These are phyloP conservation scores for Bombus soroeensis DNA, from an alignment of 1,140 invertebrate species.

Conservation along the genomic window DNA sequence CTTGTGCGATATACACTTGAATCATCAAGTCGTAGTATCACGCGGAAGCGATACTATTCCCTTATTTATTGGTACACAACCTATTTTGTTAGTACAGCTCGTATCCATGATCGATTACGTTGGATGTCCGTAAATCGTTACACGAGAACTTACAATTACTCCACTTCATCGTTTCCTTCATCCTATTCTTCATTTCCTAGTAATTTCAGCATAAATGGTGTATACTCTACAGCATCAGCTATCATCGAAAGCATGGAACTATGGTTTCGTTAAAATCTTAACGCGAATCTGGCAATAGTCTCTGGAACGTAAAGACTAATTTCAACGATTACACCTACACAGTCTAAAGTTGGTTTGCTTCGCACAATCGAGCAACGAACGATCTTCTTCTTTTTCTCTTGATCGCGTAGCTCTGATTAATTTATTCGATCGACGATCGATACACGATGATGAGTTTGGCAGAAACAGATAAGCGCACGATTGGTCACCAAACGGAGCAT, in stretches of 20 bases:
- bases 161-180: not conserved
- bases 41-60: too few relatives aligned
- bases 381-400: not conserved
- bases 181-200: not conserved
- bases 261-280: not conserved
- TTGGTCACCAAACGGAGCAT: conserved; percentile 90
- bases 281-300: not conserved
- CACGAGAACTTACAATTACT: not conserved
- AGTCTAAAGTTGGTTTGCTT: not conserved
- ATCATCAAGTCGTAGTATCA: not conserved
- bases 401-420: not conserved
- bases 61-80: conserved; percentile 4
- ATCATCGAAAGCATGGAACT: conserved; percentile 29
- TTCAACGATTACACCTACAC: not conserved
- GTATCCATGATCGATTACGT: not conserved
- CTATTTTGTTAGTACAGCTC: conserved; percentile 15
- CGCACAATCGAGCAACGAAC: not conserved
- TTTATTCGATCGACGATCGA: conserved; percentile 8
- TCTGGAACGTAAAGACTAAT: not conserved
- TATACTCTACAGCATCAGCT: conserved; percentile 15
- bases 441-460: not conserved
- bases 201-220: conserved; percentile 5
- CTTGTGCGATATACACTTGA: not conserved
- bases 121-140: not conserved
- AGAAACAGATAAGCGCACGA: not conserved